These are phyloP conservation scores for Propithecus coquereli DNA, from an alignment of 2,113 vertebrate genomes.

Conservation along the genomic window DNA sequence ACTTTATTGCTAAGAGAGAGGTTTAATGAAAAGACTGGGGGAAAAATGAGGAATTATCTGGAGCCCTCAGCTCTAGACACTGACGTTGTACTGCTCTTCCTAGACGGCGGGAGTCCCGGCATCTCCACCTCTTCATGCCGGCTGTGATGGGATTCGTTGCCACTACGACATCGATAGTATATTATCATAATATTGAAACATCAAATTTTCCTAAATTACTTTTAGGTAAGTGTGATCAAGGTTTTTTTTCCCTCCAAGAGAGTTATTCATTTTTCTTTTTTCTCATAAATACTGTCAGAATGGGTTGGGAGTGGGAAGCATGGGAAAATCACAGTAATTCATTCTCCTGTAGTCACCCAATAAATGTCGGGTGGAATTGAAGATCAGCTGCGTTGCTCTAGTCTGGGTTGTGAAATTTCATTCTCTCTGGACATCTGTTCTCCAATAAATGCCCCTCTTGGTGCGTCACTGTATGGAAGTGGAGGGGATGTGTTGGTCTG, in stretches of 20 bases:
- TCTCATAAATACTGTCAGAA: background rate
- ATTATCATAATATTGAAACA: conserved; percentile 99
- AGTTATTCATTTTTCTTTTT: background rate
- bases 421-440: background rate
- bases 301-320: background rate
- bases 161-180: conserved; percentile 96
- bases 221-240: conserved; percentile 86
- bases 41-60: background rate
- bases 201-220: conserved; percentile 98
- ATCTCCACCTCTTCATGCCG: conserved; percentile 95
- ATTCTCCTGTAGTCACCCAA: background rate
- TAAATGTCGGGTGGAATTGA: background rate
- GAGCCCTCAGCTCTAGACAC: background rate
- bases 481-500: background rate
- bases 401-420: background rate
- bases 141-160: conserved; percentile 97
- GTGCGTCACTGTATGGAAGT: no score
- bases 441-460: background rate
- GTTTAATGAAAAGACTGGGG: background rate
- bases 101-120: conserved; percentile 86
- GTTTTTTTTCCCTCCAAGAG: background rate
- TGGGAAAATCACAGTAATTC: background rate
- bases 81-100: background rate
- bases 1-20: background rate
- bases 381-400: background rate